These are phyloP conservation scores for Choloepus hoffmanni DNA, from an alignment of 2,113 vertebrate species.

Conservation along the genomic window DNA sequence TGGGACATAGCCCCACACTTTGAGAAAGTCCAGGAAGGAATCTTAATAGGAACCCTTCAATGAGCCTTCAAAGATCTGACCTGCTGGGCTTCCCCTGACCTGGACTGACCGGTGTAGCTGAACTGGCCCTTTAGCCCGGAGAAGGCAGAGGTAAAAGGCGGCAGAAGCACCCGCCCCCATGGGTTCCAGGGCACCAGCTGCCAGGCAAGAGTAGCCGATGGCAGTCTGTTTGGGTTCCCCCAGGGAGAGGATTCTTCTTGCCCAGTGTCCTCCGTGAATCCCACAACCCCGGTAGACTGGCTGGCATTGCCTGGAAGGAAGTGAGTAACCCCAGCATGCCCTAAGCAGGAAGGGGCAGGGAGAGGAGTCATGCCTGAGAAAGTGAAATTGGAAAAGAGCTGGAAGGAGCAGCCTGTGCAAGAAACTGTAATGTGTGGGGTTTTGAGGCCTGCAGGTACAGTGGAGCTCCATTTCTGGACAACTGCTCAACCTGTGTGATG, in stretches of 20 bases:
- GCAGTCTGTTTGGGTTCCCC: background rate
- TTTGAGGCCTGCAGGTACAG: background rate
- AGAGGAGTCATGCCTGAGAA: too few species aligned
- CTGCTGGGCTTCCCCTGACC: background rate
- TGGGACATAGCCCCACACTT: background rate
- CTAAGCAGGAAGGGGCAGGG: background rate
- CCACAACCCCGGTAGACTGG: background rate
- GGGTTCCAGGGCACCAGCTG: background rate
- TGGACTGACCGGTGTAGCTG: background rate
- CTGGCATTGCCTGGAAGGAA: background rate
- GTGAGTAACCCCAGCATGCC: background rate
- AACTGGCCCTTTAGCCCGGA: background rate
- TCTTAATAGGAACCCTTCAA: background rate
- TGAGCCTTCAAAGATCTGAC: too few species aligned
- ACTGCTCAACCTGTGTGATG: background rate
- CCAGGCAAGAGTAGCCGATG: background rate
- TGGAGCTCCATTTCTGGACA: background rate
- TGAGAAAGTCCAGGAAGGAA: background rate
- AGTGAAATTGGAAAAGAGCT: too few species aligned
- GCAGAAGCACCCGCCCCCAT: background rate
- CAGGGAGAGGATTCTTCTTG: background rate
- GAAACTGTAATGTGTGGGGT: background rate
- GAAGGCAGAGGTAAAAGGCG: background rate
- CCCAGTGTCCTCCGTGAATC: background rate
- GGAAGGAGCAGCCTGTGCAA: background rate